Conservation (phyloP, 37 sponge, comb jelly and placozoan genomes). For the Halichondria panicea region DNA sequence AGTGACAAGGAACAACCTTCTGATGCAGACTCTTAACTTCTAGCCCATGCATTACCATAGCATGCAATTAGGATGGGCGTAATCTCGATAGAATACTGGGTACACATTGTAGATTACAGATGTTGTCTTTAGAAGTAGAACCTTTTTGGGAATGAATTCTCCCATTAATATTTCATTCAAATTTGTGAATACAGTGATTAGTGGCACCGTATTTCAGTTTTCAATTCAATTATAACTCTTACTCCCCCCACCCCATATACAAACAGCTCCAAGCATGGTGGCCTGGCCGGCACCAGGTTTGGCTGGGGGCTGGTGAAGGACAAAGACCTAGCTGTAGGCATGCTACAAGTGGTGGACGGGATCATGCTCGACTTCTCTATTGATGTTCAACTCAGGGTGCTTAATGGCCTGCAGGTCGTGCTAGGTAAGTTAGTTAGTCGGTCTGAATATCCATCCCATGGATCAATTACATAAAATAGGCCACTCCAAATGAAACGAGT, state of each 20-base stretch:
- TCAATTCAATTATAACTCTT: not conserved
- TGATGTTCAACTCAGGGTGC: constrained; percentile 2
- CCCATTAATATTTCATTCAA: not conserved
- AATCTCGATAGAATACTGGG: no score
- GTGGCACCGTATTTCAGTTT: no score
- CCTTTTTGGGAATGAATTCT: not conserved
- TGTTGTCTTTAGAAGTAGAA: no score
- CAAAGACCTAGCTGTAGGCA: not conserved
- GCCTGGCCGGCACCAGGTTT: constrained; percentile 36
- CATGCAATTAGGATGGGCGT: not conserved
- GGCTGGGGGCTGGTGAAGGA: constrained; percentile 26
- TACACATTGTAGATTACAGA: no score
- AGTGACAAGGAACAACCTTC: no score
- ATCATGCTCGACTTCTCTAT: not conserved
- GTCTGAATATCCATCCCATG: no score
- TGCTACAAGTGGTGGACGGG: not conserved
- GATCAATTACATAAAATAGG: no score
- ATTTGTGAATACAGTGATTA: no score
- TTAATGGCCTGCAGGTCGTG: not conserved
- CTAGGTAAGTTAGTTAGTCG: constrained; percentile 30
- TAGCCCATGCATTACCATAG: not conserved
- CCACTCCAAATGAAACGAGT: no score
- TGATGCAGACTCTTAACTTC: no score
- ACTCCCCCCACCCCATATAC: not conserved
- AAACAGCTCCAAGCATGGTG: constrained; percentile 15